These are phyloP conservation scores for Peromyscus aztecus DNA, from an alignment of 2,797 vertebrate genomes.

Conservation along the genomic window DNA sequence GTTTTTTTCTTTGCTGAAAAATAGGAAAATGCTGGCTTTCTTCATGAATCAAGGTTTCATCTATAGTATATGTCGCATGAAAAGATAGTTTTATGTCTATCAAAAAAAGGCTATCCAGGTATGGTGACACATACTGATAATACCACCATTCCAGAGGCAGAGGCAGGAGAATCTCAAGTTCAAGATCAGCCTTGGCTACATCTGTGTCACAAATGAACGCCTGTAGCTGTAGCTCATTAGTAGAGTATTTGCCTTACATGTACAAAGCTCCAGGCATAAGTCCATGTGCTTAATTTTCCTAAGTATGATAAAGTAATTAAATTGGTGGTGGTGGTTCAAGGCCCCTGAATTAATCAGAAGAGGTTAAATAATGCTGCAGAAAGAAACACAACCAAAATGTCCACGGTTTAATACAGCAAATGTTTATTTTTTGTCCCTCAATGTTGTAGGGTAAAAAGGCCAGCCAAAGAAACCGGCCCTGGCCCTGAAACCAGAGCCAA, in stretches of 20 bases:
- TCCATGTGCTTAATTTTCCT: neutral
- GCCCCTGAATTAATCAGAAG: neutral
- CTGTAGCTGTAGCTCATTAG: neutral
- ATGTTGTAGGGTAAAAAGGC: no score
- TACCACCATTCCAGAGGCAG: neutral
- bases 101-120: neutral
- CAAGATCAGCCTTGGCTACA: neutral
- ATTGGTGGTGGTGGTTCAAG: neutral
- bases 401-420: neutral
- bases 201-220: no score
- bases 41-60: neutral
- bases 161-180: neutral
- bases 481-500: no score
- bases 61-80: conserved; percentile 15
- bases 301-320: neutral
- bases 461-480: no score
- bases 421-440: neutral
- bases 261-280: neutral
- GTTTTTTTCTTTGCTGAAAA: neutral
- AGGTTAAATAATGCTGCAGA: neutral
- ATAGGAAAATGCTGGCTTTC: neutral
- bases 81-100: neutral
- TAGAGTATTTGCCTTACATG: neutral
- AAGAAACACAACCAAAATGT: neutral
- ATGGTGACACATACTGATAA: no score